A percentile compares a stretch with the other conserved stretches of the same genome.
Conservation (phyloP, 2,113 vertebrate species). For the Scartelaos histophorus region DNA sequence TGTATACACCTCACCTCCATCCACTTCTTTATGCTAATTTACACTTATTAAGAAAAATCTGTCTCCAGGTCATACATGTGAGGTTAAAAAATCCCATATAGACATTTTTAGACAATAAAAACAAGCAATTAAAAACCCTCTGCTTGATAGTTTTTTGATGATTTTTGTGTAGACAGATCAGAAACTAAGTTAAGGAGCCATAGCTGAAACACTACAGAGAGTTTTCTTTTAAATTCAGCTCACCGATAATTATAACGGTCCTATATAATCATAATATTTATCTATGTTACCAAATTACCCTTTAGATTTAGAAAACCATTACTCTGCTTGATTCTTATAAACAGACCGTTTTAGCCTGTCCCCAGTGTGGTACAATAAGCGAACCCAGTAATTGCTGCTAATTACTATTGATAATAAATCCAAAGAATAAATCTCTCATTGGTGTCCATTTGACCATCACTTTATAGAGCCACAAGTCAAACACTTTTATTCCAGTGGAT, state of each 20-base stretch:
- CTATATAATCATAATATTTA: background rate
- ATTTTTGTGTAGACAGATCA: too few relatives aligned
- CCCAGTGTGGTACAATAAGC: background rate
- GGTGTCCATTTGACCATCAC: background rate
- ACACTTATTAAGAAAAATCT: too few relatives aligned
- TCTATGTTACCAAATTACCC: background rate
- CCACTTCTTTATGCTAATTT: too few relatives aligned
- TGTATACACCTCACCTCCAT: too few relatives aligned
- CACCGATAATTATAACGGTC: background rate
- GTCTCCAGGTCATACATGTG: too few relatives aligned
- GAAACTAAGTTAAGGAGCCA: background rate
- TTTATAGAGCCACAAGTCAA: background rate
- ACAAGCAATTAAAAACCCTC: too few relatives aligned
- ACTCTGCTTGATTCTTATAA: constrained; percentile 1
- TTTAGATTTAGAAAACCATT: background rate
- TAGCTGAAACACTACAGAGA: background rate
- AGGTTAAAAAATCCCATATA: too few relatives aligned
- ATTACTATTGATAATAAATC: constrained; percentile 2
- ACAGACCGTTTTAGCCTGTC: background rate
- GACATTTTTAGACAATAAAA: too few relatives aligned
- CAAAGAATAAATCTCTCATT: background rate
- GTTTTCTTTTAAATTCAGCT: background rate
- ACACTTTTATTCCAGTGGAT: background rate
- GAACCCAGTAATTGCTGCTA: background rate
- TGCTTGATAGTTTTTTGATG: too few relatives aligned